A percentile compares a stretch with the other conserved stretches of the same genome.
Evolutionary conservation across 2,888 invertebrate species (phyloP).

Genomic region (Crocallis elinguaria): DNA sequence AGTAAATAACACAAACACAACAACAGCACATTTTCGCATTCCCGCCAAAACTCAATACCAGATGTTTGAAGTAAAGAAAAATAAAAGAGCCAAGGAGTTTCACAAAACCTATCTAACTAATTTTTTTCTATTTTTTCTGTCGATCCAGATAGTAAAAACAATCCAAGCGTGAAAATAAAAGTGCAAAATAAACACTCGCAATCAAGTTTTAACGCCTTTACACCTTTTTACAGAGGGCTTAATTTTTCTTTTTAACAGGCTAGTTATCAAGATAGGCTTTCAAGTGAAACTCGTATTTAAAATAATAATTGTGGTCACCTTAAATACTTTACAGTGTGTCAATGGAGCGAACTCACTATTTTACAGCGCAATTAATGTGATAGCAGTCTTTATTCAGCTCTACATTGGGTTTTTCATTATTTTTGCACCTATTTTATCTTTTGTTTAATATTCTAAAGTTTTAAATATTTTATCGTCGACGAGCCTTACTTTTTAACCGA

Average conservation of each 20-base stretch:
- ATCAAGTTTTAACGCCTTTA: not conserved
- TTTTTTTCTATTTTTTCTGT: too few species aligned
- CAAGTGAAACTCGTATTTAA: constrained; percentile 5
- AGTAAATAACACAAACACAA: too few species aligned
- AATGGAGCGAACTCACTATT: constrained; percentile 4
- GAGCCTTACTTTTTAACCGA: too few species aligned
- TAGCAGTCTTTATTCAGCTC: constrained; percentile 3
- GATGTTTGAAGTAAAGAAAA: too few species aligned
- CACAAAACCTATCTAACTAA: too few species aligned
- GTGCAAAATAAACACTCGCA: not conserved
- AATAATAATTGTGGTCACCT: constrained; percentile 10
- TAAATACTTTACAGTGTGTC: constrained; percentile 11
- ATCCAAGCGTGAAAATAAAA: not conserved
- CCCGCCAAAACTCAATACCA: too few species aligned
- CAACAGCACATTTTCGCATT: too few species aligned
- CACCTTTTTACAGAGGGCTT: not conserved
- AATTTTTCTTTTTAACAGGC: constrained; percentile 2
- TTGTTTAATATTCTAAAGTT: not conserved
- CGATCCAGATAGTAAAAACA: not conserved
- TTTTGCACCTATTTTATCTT: not conserved
- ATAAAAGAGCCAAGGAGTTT: too few species aligned
- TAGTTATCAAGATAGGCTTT: constrained; percentile 4
- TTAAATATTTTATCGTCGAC: not conserved
- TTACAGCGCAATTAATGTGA: constrained; percentile 19
- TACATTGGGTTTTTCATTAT: constrained; percentile 5